A percentile compares a stretch with the other conserved stretches of the same genome.
These are phyloP conservation scores for Oreochromis mossambicus DNA, from an alignment of 2,797 vertebrate genomes.

Conservation along the genomic window DNA sequence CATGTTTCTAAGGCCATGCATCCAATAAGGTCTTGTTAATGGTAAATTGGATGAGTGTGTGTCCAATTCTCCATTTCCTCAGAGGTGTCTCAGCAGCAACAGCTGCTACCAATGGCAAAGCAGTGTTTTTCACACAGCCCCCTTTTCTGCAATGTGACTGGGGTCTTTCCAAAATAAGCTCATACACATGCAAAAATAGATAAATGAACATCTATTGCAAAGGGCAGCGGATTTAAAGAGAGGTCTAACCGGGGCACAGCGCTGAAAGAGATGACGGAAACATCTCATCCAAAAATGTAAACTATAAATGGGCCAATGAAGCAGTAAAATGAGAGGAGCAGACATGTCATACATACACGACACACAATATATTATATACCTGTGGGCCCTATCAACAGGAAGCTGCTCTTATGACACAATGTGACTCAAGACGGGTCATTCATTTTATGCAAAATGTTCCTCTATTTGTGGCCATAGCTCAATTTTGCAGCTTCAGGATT, in stretches of 20 bases:
- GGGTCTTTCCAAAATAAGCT: constrained; percentile 75
- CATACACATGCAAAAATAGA: constrained; percentile 74
- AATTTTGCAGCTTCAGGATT: not conserved
- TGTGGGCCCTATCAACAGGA: constrained; percentile 6
- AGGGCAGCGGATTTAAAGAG: constrained; percentile 67
- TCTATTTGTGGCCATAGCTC: not conserved
- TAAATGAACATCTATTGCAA: constrained; percentile 74
- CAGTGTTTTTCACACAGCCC: constrained; percentile 60
- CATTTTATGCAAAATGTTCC: constrained; percentile 10
- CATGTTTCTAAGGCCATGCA: constrained; percentile 72
- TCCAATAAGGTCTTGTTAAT: constrained; percentile 84
- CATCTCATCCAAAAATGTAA: constrained; percentile 48
- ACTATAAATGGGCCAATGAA: constrained; percentile 58
- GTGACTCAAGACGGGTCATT: not conserved
- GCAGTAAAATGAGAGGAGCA: constrained; percentile 38
- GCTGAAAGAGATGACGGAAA: constrained; percentile 42
- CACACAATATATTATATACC: constrained; percentile 14
- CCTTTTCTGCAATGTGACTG: constrained; percentile 65
- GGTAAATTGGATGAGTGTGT: constrained; percentile 82
- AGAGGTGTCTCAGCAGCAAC: constrained; percentile 76
- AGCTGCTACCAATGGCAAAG: constrained; percentile 80
- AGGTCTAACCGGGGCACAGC: constrained; percentile 36
- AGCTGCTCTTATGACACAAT: constrained; percentile 23
- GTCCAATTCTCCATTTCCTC: constrained; percentile 80
- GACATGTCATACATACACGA: constrained; percentile 31